phyloP scores from a whole-genome alignment of 2,113 vertebrate species.

The Hippotragus niger region DNA sequence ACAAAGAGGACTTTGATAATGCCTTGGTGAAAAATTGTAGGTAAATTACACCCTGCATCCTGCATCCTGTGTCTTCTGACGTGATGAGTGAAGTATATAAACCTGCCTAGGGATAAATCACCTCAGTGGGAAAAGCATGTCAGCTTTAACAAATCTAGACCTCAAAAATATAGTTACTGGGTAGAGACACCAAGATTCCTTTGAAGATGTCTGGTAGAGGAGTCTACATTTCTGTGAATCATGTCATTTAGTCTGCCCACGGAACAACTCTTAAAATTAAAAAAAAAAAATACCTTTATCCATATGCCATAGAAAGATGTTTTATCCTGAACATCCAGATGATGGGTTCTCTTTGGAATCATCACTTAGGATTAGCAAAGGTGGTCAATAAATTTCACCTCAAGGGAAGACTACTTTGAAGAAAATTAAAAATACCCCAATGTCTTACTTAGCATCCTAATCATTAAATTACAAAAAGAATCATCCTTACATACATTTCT shows the following conservation, averaged over 20 bases:
- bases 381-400: too few relatives aligned
- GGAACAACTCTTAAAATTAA: background rate
- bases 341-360: fast-evolving
- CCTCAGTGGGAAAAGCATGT: background rate
- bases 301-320: background rate
- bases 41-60: background rate
- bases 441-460: background rate
- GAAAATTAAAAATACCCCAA: background rate
- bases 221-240: background rate
- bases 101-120: background rate
- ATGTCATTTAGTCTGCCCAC: background rate
- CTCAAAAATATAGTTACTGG: conserved; percentile 1
- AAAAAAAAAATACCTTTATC: background rate
- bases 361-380: background rate
- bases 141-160: background rate
- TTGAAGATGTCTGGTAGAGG: background rate
- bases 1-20: background rate
- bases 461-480: conserved; percentile 42
- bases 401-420: fast-evolving
- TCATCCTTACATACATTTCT: conserved; percentile 94
- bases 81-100: background rate
- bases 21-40: background rate
- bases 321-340: too few relatives aligned
- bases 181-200: background rate
- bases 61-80: background rate